Conservation (phyloP, 2,113 vertebrate species). For the Neolamprologus kungweensis region DNA sequence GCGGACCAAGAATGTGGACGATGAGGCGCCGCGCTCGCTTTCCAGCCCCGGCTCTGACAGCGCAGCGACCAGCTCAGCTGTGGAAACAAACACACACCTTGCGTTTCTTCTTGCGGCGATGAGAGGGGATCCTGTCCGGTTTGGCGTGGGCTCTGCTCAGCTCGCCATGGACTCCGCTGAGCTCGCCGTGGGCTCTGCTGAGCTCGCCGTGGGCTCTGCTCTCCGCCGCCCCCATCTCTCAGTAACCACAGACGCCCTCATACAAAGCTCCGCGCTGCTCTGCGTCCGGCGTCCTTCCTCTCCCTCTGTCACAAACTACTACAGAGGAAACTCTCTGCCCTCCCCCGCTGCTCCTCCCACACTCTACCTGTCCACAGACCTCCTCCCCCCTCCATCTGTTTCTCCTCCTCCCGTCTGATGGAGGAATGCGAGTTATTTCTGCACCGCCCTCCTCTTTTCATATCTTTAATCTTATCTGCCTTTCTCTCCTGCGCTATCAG, state of each 20-base stretch:
- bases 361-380: constrained; percentile 8
- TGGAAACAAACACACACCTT: constrained; percentile 37
- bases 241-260: not conserved
- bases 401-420: not conserved
- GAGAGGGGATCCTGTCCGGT: not conserved
- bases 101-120: constrained; percentile 25
- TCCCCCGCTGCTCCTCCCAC: constrained; percentile 26
- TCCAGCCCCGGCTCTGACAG: not conserved
- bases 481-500: not conserved
- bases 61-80: not conserved
- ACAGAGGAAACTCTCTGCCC: not conserved
- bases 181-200: constrained; percentile 12
- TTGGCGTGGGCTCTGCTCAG: constrained; percentile 4
- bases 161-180: not conserved
- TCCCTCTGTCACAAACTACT: not conserved
- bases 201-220: constrained; percentile 8
- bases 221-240: constrained; percentile 41
- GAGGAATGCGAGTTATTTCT: constrained; percentile 39
- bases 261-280: not conserved
- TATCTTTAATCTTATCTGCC: not conserved
- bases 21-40: not conserved
- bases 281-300: not conserved
- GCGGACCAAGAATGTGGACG: not conserved
- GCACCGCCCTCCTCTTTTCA: not conserved
- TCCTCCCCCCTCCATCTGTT: not conserved